These are phyloP conservation scores for Nymphicus hollandicus DNA, from an alignment of 2,113 vertebrate genomes.

Conservation along the genomic window DNA sequence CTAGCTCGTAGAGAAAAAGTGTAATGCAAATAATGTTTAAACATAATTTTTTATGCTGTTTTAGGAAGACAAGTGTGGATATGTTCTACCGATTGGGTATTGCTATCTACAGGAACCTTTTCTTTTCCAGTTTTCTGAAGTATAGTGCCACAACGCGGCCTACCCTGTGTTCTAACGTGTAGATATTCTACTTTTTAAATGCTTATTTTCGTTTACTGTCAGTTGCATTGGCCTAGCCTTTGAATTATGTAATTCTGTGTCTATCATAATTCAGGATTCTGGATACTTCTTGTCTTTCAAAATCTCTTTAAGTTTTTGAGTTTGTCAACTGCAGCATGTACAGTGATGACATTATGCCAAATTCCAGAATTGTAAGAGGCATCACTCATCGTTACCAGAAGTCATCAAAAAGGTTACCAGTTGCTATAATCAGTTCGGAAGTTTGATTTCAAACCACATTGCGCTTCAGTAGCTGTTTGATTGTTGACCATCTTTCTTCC, in stretches of 20 bases:
- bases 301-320: neutral
- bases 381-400: neutral
- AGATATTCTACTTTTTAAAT: slow-evolving; percentile 64
- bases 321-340: slow-evolving; percentile 47
- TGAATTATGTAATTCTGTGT: slow-evolving; percentile 6
- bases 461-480: neutral
- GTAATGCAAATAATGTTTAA: slow-evolving; percentile 69
- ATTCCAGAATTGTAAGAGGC: neutral
- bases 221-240: slow-evolving; percentile 50
- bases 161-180: slow-evolving; percentile 30
- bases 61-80: slow-evolving; percentile 77
- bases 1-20: slow-evolving; percentile 64
- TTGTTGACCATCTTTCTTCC: neutral
- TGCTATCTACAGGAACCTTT: slow-evolving; percentile 73
- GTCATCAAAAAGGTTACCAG: neutral
- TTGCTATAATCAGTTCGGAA: neutral
- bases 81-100: slow-evolving; percentile 68
- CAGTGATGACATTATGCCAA: slow-evolving; percentile 50
- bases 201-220: slow-evolving; percentile 44
- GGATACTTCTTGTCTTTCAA: slow-evolving; percentile 17
- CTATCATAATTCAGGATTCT: neutral
- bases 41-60: slow-evolving; percentile 65
- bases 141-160: slow-evolving; percentile 58
- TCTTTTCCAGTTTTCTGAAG: slow-evolving; percentile 82
- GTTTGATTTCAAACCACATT: neutral